Evolutionary conservation across 2,113 vertebrate species (phyloP).

Genomic region (Cyphomyrus discorhynchus): DNA sequence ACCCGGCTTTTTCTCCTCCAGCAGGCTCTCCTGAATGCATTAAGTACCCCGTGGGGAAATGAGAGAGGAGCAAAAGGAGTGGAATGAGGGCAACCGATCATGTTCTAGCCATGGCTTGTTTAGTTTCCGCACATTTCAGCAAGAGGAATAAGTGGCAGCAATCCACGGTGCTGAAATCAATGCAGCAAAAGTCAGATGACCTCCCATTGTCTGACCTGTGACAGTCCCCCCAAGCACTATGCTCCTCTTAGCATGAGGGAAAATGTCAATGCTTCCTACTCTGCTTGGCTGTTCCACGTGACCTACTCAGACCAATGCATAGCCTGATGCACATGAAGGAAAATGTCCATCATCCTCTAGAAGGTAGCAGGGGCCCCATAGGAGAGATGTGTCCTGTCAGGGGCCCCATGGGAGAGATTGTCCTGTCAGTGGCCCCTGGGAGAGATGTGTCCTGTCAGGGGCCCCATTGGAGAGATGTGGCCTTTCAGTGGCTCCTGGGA

Average conservation of each 20-base stretch:
- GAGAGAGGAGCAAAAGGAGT: background rate
- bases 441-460: background rate
- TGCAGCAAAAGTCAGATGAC: background rate
- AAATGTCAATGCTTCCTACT: background rate
- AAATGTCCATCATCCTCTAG: background rate
- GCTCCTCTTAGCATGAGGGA: background rate
- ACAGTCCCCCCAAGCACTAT: background rate
- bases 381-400: background rate
- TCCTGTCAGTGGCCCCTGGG: background rate
- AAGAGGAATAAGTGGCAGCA: background rate
- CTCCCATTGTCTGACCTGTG: background rate
- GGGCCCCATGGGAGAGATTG: background rate
- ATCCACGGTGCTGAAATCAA: background rate
- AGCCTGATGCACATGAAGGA: background rate
- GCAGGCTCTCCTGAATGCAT: background rate
- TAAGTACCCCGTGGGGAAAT: background rate
- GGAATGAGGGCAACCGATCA: background rate
- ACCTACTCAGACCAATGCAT: background rate
- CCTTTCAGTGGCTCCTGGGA: background rate
- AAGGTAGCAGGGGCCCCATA: background rate
- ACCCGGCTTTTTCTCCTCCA: background rate
- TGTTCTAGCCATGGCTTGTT: background rate
- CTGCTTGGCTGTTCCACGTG: background rate
- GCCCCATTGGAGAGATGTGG: background rate
- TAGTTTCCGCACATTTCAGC: background rate